Evolutionary conservation across 2,113 vertebrate genomes (phyloP).

Genomic region (Perca schrenkii): DNA sequence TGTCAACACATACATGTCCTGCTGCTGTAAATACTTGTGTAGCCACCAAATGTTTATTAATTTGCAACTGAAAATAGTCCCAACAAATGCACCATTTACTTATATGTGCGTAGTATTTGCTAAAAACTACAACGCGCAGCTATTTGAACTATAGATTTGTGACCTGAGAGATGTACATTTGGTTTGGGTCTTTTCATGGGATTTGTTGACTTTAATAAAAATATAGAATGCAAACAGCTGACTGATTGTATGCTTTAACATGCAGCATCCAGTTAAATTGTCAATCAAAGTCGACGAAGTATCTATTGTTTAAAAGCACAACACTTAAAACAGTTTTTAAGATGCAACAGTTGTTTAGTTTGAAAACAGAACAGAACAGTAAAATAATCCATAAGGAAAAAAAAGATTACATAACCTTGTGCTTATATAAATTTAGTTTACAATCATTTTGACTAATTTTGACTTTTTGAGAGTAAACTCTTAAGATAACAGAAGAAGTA

Average conservation of each 20-base stretch:
- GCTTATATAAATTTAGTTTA: background rate
- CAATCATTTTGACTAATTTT: background rate
- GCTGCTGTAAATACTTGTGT: no score
- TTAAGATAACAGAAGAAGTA: background rate
- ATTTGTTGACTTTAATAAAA: background rate
- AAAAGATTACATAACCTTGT: background rate
- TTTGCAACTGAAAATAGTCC: no score
- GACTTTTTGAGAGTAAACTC: background rate
- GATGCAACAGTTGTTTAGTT: background rate
- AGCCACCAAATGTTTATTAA: no score
- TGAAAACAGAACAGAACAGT: background rate
- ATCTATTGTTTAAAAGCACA: background rate
- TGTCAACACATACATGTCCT: no score
- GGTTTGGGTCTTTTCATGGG: background rate
- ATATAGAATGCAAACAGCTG: background rate
- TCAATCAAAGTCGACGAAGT: background rate
- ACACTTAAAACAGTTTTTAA: background rate
- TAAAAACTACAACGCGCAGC: no score
- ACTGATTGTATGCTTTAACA: no score
- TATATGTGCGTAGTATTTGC: no score
- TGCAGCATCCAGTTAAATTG: background rate
- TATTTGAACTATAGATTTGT: no score
- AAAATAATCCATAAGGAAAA: background rate
- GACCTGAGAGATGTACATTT: no score
- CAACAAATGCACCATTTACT: no score